A percentile compares a stretch with the other conserved stretches of the same genome.
Conservation (phyloP, 1,140 invertebrate genomes). For the Agrypnia vestita region DNA sequence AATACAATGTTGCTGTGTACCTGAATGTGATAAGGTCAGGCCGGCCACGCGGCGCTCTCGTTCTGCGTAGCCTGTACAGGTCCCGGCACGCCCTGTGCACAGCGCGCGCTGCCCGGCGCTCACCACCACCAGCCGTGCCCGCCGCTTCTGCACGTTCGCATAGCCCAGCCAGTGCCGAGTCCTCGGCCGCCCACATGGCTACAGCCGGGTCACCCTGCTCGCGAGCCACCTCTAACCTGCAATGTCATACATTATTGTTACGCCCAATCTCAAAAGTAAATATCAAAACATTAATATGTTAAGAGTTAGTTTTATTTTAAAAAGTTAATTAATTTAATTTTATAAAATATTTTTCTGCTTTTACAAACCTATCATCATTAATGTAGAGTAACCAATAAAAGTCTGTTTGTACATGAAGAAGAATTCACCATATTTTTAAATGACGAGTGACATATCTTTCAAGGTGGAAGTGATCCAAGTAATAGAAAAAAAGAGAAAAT, state of each 20-base stretch:
- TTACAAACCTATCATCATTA: no score
- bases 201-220: slow-evolving; percentile 85
- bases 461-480: no score
- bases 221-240: slow-evolving; percentile 80
- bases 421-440: no score
- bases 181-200: slow-evolving; percentile 89
- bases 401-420: no score
- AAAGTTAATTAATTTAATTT: no score
- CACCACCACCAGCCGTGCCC: slow-evolving; percentile 62
- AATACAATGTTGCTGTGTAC: slow-evolving; percentile 77
- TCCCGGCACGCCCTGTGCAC: slow-evolving; percentile 90
- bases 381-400: no score
- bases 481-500: no score
- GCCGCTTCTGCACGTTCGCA: slow-evolving; percentile 73
- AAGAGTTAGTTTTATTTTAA: no score
- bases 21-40: slow-evolving; percentile 94
- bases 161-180: slow-evolving; percentile 87
- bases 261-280: no score
- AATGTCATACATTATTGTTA: background rate
- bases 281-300: no score
- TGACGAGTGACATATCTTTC: no score
- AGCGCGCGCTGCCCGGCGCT: slow-evolving; percentile 86
- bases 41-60: slow-evolving; percentile 89
- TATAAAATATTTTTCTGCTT: no score
- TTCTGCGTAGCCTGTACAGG: slow-evolving; percentile 91